Conservation (phyloP, 2,797 vertebrate genomes). For the Gymnoscopelus microlampas region DNA sequence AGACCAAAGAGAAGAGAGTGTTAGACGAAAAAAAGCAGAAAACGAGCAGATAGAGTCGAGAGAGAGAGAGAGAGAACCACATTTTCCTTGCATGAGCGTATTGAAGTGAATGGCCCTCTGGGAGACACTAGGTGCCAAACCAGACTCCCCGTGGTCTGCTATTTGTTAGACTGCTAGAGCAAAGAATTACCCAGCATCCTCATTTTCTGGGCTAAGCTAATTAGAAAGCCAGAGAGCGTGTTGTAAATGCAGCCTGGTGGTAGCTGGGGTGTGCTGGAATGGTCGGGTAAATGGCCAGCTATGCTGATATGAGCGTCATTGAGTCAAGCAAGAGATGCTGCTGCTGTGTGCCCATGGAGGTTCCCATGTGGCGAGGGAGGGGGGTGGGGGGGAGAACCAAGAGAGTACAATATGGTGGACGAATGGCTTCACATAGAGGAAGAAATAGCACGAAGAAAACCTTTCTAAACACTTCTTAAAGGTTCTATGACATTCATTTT, state of each 20-base stretch:
- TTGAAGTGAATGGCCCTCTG: slow-evolving; percentile 64
- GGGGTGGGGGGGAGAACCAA: background rate
- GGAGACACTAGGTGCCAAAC: slow-evolving; percentile 63
- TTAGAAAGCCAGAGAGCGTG: slow-evolving; percentile 77
- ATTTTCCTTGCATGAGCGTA: slow-evolving; percentile 55
- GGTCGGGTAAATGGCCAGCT: slow-evolving; percentile 48
- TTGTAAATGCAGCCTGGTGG: slow-evolving; percentile 74
- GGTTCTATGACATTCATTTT: too few relatives aligned
- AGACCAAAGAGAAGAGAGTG: slow-evolving; percentile 15
- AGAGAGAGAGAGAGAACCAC: slow-evolving; percentile 42
- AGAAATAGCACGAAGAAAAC: background rate
- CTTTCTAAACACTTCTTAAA: too few relatives aligned
- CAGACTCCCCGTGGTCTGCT: slow-evolving; percentile 60
- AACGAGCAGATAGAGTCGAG: slow-evolving; percentile 17
- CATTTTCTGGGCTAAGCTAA: slow-evolving; percentile 77
- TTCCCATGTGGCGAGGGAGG: slow-evolving; percentile 32
- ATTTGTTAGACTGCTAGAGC: slow-evolving; percentile 81
- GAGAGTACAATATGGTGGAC: slow-evolving; percentile 12
- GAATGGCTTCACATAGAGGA: background rate
- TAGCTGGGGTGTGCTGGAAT: slow-evolving; percentile 45
- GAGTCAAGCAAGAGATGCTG: slow-evolving; percentile 70
- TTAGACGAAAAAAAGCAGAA: slow-evolving; percentile 12
- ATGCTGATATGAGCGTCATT: slow-evolving; percentile 58
- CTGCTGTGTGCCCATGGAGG: slow-evolving; percentile 12
- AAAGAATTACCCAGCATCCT: slow-evolving; percentile 79